A percentile compares a stretch with the other conserved stretches of the same genome.
phyloP scores from a whole-genome alignment of 2,113 vertebrate species.

The Pagrus major region DNA sequence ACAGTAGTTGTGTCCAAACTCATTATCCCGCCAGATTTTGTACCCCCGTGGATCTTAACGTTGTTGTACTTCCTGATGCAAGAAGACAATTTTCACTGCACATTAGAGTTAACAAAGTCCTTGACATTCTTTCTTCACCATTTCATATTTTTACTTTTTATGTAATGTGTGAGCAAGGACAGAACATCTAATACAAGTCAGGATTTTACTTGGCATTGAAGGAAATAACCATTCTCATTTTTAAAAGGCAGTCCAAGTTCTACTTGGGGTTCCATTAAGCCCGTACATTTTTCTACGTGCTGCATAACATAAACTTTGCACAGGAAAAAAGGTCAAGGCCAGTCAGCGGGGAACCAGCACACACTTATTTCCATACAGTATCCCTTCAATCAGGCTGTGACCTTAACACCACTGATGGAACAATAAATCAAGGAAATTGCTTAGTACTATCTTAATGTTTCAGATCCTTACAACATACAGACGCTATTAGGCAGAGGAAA shows the following conservation, averaged over 20 bases:
- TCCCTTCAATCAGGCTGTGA: constrained; percentile 60
- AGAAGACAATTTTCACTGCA: constrained; percentile 10
- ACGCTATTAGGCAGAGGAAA: constrained; percentile 22
- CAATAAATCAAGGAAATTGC: constrained; percentile 77
- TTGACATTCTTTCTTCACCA: neutral
- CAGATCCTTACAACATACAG: constrained; percentile 45
- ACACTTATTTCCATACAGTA: constrained; percentile 61
- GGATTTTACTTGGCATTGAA: neutral
- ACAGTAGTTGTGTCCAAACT: neutral
- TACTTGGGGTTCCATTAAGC: neutral
- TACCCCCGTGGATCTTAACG: neutral
- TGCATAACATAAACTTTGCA: constrained; percentile 45
- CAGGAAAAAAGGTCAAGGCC: constrained; percentile 66
- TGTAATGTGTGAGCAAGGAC: neutral
- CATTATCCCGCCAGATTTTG: neutral
- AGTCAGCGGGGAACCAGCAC: constrained; percentile 42
- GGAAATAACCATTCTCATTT: neutral
- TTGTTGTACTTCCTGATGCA: constrained; percentile 1
- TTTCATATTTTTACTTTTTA: neutral
- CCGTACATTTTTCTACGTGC: constrained; percentile 17
- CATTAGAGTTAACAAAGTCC: neutral
- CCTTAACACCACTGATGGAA: constrained; percentile 69
- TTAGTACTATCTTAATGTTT: constrained; percentile 57
- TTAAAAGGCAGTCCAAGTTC: neutral
- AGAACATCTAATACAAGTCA: neutral